Conservation (phyloP, 2,888 invertebrate genomes). For the Drosophila cognata region DNA sequence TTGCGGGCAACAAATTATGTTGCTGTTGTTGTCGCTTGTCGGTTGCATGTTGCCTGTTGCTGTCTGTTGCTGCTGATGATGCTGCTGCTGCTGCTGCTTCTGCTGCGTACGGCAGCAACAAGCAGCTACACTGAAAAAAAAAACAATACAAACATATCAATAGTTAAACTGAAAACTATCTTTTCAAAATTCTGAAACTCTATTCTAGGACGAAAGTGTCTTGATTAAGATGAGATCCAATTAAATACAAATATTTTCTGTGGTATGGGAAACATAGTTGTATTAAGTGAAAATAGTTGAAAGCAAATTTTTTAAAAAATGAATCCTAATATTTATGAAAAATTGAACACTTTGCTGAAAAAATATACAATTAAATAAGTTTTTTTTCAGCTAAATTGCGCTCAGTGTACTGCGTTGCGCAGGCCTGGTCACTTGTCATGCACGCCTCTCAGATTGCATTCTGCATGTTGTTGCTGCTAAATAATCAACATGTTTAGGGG, state of each 20-base stretch:
- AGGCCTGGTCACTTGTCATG: constrained; percentile 31
- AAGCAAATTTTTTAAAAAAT: background rate
- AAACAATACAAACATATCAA: background rate
- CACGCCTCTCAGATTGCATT: constrained; percentile 47
- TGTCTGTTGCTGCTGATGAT: constrained; percentile 11
- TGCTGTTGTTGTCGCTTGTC: constrained; percentile 54
- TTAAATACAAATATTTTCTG: background rate
- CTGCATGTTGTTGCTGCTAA: constrained; percentile 63
- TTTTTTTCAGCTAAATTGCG: background rate
- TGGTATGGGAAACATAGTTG: background rate
- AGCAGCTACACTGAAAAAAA: background rate
- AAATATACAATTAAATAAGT: background rate
- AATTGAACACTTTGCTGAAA: background rate
- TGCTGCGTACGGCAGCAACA: constrained; percentile 40
- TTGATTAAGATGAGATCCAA: no score
- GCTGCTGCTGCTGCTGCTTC: constrained; percentile 23
- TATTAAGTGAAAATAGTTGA: background rate
- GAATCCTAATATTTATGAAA: background rate
- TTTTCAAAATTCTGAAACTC: background rate
- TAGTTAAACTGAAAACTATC: background rate
- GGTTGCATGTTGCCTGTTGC: constrained; percentile 34
- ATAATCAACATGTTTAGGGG: constrained; percentile 76
- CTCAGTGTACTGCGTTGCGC: background rate
- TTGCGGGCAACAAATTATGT: constrained; percentile 80
- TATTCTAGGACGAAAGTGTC: background rate